These are phyloP conservation scores for Hoplostethus mediterraneus DNA, from an alignment of 2,797 vertebrate genomes.

Conservation along the genomic window DNA sequence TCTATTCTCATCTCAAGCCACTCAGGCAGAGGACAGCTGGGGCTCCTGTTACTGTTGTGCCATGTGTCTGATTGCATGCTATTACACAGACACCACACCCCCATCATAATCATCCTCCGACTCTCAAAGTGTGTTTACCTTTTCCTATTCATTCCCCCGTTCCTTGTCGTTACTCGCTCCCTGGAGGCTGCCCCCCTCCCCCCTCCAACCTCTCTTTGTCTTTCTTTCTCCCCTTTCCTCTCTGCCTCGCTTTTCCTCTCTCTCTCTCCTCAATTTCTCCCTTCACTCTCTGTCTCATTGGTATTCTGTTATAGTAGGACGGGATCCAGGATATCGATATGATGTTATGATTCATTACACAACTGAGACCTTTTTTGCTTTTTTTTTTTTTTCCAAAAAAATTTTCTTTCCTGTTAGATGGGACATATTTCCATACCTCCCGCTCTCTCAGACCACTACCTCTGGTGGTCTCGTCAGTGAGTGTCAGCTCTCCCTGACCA, in stretches of 20 bases:
- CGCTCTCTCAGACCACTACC: constrained; percentile 56
- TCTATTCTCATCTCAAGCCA: constrained; percentile 51
- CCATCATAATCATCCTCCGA: constrained; percentile 31
- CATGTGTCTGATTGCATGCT: constrained; percentile 56
- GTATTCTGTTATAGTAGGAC: constrained; percentile 31
- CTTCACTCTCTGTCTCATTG: constrained; percentile 4
- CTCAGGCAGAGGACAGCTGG: constrained; percentile 43
- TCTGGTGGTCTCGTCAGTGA: constrained; percentile 72
- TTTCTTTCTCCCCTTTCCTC: not conserved
- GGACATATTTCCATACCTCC: constrained; percentile 57
- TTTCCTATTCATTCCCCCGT: constrained; percentile 14
- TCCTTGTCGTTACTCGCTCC: constrained; percentile 11
- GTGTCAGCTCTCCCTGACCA: constrained; percentile 54
- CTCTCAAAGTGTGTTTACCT: constrained; percentile 42
- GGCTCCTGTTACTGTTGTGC: constrained; percentile 50
- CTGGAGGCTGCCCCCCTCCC: not conserved
- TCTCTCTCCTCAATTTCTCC: constrained; percentile 5
- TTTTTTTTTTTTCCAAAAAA: constrained; percentile 45
- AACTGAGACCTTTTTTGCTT: constrained; percentile 34
- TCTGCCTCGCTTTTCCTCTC: constrained; percentile 11
- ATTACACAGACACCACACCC: constrained; percentile 32
- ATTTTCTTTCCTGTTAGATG: constrained; percentile 45
- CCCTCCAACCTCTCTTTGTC: constrained; percentile 10
- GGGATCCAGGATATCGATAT: constrained; percentile 51
- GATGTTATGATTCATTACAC: constrained; percentile 56